Percentiles rank a stretch among this genome's conserved stretches.
Evolutionary conservation across 2,797 vertebrate genomes (phyloP).

Genomic region (Sardinella longiceps): DNA sequence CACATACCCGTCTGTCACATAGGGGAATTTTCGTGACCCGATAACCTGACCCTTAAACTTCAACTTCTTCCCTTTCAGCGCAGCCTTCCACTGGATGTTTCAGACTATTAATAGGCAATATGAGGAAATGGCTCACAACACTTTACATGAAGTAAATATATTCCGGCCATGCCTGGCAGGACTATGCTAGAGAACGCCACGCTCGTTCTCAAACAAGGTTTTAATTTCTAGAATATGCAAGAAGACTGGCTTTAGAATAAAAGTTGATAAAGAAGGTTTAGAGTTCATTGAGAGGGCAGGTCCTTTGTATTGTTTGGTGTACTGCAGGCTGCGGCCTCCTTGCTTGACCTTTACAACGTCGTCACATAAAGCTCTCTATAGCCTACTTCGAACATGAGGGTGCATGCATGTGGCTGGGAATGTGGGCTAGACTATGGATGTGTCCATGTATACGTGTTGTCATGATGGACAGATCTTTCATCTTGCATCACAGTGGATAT

Average conservation of each 20-base stretch:
- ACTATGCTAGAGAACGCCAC: not conserved
- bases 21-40: not conserved
- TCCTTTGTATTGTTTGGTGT: conserved; percentile 74
- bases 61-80: not conserved
- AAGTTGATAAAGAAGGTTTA: conserved; percentile 37
- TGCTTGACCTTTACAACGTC: conserved; percentile 76
- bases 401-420: conserved; percentile 3
- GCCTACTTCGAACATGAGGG: not conserved
- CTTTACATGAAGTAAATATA: not conserved
- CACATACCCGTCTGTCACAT: not conserved
- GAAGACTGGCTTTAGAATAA: conserved; percentile 25
- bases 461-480: not conserved
- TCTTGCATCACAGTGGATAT: not conserved
- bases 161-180: too few relatives aligned
- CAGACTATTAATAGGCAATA: not conserved
- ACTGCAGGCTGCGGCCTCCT: not conserved
- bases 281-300: conserved; percentile 80
- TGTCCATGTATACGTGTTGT: not conserved
- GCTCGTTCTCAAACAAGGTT: not conserved
- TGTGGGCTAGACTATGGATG: not conserved
- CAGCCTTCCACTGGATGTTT: not conserved
- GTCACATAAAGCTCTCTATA: conserved; percentile 52
- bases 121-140: not conserved
- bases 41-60: not conserved
- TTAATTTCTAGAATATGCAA: conserved; percentile 25